Evolutionary conservation across 1,140 invertebrate species (phyloP).

Genomic region (Zaprionus lachaisei): DNA sequence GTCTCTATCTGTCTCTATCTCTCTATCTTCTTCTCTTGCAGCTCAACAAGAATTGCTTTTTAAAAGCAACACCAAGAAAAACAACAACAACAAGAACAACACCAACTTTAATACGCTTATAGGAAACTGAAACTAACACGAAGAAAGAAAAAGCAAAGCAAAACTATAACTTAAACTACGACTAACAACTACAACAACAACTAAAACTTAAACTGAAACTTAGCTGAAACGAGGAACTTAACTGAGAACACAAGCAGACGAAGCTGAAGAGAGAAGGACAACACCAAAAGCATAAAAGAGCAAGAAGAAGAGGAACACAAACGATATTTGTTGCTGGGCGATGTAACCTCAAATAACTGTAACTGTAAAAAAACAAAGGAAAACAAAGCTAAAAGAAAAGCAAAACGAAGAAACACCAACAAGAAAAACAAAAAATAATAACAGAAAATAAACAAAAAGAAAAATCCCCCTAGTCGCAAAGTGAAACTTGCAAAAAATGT

Average conservation of each 20-base stretch:
- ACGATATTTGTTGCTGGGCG: neutral
- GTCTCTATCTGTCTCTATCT: neutral
- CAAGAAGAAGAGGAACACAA: neutral
- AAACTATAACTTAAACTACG: constrained; percentile 7
- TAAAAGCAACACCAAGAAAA: constrained; percentile 8
- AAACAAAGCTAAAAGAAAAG: neutral
- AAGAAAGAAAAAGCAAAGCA: constrained; percentile 1
- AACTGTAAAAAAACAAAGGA: neutral
- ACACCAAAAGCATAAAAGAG: neutral
- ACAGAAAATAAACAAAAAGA: neutral
- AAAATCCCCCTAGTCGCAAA: neutral
- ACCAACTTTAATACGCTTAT: constrained; percentile 40
- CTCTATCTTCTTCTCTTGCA: constrained; percentile 17
- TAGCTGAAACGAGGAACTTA: constrained; percentile 19
- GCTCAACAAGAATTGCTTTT: constrained; percentile 20
- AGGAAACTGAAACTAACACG: constrained; percentile 33
- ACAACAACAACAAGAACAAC: constrained; percentile 28
- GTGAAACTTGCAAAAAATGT: constrained; percentile 6
- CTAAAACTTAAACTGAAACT: constrained; percentile 8
- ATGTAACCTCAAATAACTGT: neutral
- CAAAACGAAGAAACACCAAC: neutral
- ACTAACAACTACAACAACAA: constrained; percentile 1
- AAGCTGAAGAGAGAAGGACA: constrained; percentile 1
- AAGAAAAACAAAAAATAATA: neutral
- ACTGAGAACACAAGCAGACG: neutral